Base-by-base conservation (phyloP, 1,140 invertebrate genomes). In the Scaptomyza graminum region DNA sequence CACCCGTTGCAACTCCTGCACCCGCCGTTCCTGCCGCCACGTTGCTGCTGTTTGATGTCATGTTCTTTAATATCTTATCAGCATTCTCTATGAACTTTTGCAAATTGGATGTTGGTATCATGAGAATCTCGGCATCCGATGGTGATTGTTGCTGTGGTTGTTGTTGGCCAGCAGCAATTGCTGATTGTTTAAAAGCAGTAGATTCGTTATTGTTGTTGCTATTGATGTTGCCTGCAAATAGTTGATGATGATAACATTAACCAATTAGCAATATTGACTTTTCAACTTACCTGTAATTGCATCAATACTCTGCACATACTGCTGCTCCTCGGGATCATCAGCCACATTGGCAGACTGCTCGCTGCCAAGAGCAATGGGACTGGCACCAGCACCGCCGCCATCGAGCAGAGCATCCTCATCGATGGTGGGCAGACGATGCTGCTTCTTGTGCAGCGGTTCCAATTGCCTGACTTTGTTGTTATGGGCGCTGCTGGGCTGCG, bases 11-110 rank as follows among this genome's bases (percentile, higher is more conserved):
- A 52, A 46, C 50, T 16, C 31, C 43, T 22, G 74, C 43, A 13
- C 47, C 61, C 61, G 13, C 65, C 46, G 49, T 37, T 13, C 15
- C 50, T 9, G 46, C 41, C 18, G 25, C 39, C 31, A 74, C 50
- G 64, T 41, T 90, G 57, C 74, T 81, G 59, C 74, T 90, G 44
- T 69, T 87, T 3, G 72, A 47, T 15, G 87, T 90, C 59, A 91
- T 90, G 71, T 91, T 91, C 61, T 91, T 91, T 22, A 91, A 59
- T 75, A 91, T 91, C 83, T 91, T 91, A 87, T 91, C 90, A 46
- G 90, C 90, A 59, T 91, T 91, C 75, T 91, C 87, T 18, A 91
- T 91, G 49, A 91, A 91, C 52, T 91, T 91, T 80, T 91, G 90
- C 59, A 91, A 84, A 90, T 91, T 91, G 44, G 90, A 90, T 52